A percentile compares a stretch with the other conserved stretches of the same genome.
Evolutionary conservation across 2,888 invertebrate genomes (phyloP).

Genomic region (Macroteleia sp.): DNA sequence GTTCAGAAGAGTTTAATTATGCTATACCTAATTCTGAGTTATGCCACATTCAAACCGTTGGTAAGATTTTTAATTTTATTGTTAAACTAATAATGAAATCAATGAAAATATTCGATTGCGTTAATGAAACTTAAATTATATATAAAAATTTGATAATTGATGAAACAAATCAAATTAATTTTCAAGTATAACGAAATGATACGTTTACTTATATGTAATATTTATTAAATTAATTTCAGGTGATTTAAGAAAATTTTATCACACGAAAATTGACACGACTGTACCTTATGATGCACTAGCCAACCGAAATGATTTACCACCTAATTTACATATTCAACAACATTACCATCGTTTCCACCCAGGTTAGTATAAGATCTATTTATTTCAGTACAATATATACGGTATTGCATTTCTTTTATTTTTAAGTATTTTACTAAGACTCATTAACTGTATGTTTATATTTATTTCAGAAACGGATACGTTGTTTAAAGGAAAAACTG

Average conservation of each 20-base stretch:
- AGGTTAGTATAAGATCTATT: conserved; percentile 85
- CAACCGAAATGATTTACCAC: conserved; percentile 89
- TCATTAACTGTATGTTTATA: conserved; percentile 17
- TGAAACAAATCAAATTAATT: too few species aligned
- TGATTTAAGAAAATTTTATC: conserved; percentile 90
- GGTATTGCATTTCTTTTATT: conserved; percentile 6
- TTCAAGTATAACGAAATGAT: too few species aligned
- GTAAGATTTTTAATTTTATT: conserved; percentile 82
- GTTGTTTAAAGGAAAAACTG: conserved; percentile 90
- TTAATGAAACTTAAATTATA: too few species aligned
- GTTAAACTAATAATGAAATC: too few species aligned
- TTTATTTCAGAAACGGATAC: conserved; percentile 87
- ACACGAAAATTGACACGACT: conserved; percentile 88
- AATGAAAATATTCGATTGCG: too few species aligned
- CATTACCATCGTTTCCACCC: conserved; percentile 94
- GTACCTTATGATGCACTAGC: conserved; percentile 91
- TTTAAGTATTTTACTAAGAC: neutral
- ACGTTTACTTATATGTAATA: too few species aligned
- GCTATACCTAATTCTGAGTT: conserved; percentile 92
- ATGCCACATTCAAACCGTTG: conserved; percentile 89
- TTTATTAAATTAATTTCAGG: too few species aligned
- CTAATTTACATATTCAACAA: conserved; percentile 93
- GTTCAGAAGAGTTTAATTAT: conserved; percentile 90
- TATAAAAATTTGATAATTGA: too few species aligned
- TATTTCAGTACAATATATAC: too few species aligned